Evolutionary conservation across 2,797 vertebrate genomes (phyloP).

Genomic region (Brotula barbata): DNA sequence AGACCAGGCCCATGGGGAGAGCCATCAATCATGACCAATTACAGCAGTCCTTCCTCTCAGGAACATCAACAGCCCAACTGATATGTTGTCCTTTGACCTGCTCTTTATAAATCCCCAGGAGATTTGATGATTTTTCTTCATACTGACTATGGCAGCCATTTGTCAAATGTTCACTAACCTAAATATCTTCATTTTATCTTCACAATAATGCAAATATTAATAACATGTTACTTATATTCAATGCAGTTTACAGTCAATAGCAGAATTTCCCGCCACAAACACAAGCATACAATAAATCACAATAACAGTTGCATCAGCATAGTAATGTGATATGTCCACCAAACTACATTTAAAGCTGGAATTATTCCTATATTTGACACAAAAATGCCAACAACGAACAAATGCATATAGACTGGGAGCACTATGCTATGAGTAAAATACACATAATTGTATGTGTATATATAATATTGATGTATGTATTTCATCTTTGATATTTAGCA

Average conservation of each 20-base stretch:
- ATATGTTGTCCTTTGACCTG: constrained; percentile 13
- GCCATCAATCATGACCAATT: constrained; percentile 40
- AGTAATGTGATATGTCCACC: not conserved
- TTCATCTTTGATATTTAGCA: no score
- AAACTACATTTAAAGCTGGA: not conserved
- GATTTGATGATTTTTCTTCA: not conserved
- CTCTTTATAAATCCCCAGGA: not conserved
- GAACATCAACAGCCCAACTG: constrained; percentile 14
- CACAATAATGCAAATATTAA: not conserved
- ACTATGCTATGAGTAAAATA: not conserved
- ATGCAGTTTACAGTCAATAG: no score
- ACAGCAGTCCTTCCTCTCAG: constrained; percentile 24
- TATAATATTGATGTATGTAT: no score
- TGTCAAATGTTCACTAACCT: not conserved
- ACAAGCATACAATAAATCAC: not conserved
- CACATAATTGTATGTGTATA: no score
- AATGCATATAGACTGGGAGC: not conserved
- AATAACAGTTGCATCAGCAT: not conserved
- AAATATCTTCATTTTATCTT: not conserved
- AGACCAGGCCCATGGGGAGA: constrained; percentile 21
- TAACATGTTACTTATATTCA: not conserved
- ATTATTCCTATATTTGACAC: not conserved
- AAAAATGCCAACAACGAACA: not conserved
- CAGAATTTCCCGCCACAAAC: not conserved
- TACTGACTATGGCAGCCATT: not conserved